Evolutionary conservation across 2,888 invertebrate species (phyloP).

Genomic region (Drosophila formosana): DNA sequence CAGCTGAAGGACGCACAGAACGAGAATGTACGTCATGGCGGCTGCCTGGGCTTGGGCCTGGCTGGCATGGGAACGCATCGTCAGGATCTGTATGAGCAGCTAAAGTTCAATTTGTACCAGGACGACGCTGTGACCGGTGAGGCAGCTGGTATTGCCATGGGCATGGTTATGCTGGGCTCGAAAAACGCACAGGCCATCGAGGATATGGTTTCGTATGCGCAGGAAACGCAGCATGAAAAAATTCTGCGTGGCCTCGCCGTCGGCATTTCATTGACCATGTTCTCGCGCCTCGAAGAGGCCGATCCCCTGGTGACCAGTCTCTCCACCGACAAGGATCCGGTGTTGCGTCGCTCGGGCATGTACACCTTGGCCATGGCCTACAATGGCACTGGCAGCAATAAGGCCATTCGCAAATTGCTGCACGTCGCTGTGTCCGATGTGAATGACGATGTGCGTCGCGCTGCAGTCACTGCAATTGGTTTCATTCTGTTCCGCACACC

Average conservation of each 20-base stretch:
- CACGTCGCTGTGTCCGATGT: constrained; percentile 99
- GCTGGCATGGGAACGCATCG: constrained; percentile 99
- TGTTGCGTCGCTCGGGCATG: constrained; percentile 97
- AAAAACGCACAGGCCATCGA: constrained; percentile 95
- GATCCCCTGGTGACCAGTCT: constrained; percentile 96
- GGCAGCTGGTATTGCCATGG: constrained; percentile 99
- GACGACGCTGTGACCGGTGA: constrained; percentile 99
- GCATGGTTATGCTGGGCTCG: constrained; percentile 99
- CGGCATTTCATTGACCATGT: constrained; percentile 98
- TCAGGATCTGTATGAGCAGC: constrained; percentile 97
- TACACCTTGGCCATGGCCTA: constrained; percentile 99
- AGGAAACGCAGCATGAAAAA: constrained; percentile 98
- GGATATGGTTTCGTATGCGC: constrained; percentile 96
- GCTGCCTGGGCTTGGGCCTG: constrained; percentile 97
- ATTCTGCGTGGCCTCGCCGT: constrained; percentile 98
- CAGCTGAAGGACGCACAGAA: constrained; percentile 98
- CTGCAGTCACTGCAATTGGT: constrained; percentile 99
- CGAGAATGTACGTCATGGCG: constrained; percentile 99
- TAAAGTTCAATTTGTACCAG: constrained; percentile 98
- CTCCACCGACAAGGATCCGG: constrained; percentile 96
- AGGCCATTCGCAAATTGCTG: constrained; percentile 96
- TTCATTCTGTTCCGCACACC: constrained; percentile 97
- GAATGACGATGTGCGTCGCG: constrained; percentile 98
- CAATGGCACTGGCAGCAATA: constrained; percentile 98
- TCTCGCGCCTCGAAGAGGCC: constrained; percentile 98